A percentile compares a stretch with the other conserved stretches of the same genome.
phyloP scores from a whole-genome alignment of 1,140 invertebrate species.

The Oryzaephilus surinamensis region DNA sequence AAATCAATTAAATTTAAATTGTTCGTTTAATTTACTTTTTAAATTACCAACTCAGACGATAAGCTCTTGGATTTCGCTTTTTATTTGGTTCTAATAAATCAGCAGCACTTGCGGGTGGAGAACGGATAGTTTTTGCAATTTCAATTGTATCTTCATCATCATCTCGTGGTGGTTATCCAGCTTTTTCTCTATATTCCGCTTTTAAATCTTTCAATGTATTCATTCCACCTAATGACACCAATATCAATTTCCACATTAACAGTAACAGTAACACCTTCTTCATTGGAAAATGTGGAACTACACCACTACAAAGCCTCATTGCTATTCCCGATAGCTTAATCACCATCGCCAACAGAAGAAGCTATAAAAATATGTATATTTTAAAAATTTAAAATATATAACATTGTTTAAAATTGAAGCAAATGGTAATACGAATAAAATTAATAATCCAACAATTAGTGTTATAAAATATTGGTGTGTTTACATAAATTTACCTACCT shows the following conservation, averaged over 20 bases:
- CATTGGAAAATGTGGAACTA: slow-evolving; percentile 92
- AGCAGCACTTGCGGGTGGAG: slow-evolving; percentile 87
- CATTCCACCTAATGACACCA: slow-evolving; percentile 84
- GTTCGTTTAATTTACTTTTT: neutral
- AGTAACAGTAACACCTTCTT: slow-evolving; percentile 95
- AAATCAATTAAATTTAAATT: slow-evolving; percentile 3
- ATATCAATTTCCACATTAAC: slow-evolving; percentile 90
- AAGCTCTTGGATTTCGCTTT: slow-evolving; percentile 53
- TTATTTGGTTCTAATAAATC: slow-evolving; percentile 86
- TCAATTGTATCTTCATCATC: slow-evolving; percentile 93
- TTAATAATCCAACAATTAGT: slow-evolving; percentile 1
- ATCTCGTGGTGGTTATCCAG: slow-evolving; percentile 60
- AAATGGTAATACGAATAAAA: no score
- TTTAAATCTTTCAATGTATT: slow-evolving; percentile 48
- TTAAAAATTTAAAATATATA: no score
- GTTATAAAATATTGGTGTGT: neutral
- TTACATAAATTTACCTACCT: slow-evolving; percentile 41
- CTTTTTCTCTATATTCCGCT: slow-evolving; percentile 49
- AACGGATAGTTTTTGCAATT: slow-evolving; percentile 85
- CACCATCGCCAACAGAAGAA: slow-evolving; percentile 50
- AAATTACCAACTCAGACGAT: slow-evolving; percentile 45
- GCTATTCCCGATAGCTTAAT: slow-evolving; percentile 90
- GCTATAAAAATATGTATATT: slow-evolving; percentile 15
- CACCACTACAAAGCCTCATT: slow-evolving; percentile 86
- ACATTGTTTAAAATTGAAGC: no score